Evolutionary conservation across 2,888 invertebrate genomes (phyloP).

Genomic region (Baccha elongata): DNA sequence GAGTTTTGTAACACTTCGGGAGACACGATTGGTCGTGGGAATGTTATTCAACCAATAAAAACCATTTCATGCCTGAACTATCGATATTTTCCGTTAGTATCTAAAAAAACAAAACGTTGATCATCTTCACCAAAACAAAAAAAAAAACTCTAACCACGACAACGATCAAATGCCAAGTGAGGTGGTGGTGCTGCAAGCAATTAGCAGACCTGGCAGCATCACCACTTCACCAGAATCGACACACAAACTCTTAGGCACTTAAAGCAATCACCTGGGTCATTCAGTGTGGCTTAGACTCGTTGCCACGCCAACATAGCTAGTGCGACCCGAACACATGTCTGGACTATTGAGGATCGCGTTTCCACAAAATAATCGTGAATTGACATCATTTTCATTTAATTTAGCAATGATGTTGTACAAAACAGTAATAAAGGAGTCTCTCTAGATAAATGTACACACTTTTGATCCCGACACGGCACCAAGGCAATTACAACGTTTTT

Average conservation of each 20-base stretch:
- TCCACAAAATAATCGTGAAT: slow-evolving; percentile 43
- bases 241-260: no score
- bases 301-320: slow-evolving; percentile 5
- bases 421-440: slow-evolving; percentile 29
- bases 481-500: slow-evolving; percentile 51
- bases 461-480: slow-evolving; percentile 44
- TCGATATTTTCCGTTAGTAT: slow-evolving; percentile 1
- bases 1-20: slow-evolving; percentile 44
- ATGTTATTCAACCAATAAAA: slow-evolving; percentile 38
- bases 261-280: no score
- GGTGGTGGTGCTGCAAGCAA: slow-evolving; percentile 14
- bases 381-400: slow-evolving; percentile 54
- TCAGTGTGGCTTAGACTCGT: not conserved
- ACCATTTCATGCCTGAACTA: slow-evolving; percentile 6
- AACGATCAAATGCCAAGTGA: slow-evolving; percentile 1
- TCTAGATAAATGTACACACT: slow-evolving; percentile 32
- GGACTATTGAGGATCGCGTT: slow-evolving; percentile 21
- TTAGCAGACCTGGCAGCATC: slow-evolving; percentile 22
- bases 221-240: no score
- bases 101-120: not conserved
- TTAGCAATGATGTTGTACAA: slow-evolving; percentile 54
- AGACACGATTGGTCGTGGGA: slow-evolving; percentile 48
- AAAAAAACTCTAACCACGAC: not conserved
- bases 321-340: slow-evolving; percentile 32
- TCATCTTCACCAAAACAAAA: not conserved